Evolutionary conservation across 30 jellyfish, hydroid and myxozoan species (phyloP).

Genomic region (Hydractinia echinata): DNA sequence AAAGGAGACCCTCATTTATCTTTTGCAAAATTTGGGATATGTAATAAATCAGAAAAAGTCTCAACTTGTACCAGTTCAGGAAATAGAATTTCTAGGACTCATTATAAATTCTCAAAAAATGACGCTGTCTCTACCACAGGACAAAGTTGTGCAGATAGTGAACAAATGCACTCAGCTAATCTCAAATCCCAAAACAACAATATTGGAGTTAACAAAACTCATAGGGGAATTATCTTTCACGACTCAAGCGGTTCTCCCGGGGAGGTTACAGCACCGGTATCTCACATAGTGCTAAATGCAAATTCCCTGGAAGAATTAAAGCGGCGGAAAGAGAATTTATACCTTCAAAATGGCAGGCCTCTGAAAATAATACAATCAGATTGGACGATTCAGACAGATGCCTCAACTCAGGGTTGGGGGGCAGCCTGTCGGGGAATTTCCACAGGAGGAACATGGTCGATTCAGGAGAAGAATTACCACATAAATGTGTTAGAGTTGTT

Average conservation of each 20-base stretch:
- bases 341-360: background rate
- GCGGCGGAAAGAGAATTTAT: background rate
- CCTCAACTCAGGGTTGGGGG: too few species aligned
- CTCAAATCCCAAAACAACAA: background rate
- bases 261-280: slow-evolving; percentile 8
- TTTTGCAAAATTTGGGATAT: slow-evolving; percentile 14
- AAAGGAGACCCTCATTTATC: background rate
- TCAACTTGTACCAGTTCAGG: background rate
- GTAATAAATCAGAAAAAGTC: background rate
- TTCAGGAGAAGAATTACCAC: too few species aligned
- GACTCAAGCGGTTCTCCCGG: slow-evolving; percentile 16
- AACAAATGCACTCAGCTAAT: background rate
- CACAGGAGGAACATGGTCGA: too few species aligned
- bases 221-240: background rate
- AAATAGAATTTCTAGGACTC: background rate
- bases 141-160: slow-evolving; percentile 14
- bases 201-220: slow-evolving; percentile 14
- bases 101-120: background rate
- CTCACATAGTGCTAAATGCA: too few species aligned
- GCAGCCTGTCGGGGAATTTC: too few species aligned
- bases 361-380: too few species aligned
- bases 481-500: too few species aligned
- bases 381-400: too few species aligned
- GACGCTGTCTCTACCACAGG: slow-evolving; percentile 27
- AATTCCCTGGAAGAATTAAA: background rate